These are phyloP conservation scores for Pseudolaguvia tuberculata DNA, from an alignment of 2,113 vertebrate species.

Conservation along the genomic window DNA sequence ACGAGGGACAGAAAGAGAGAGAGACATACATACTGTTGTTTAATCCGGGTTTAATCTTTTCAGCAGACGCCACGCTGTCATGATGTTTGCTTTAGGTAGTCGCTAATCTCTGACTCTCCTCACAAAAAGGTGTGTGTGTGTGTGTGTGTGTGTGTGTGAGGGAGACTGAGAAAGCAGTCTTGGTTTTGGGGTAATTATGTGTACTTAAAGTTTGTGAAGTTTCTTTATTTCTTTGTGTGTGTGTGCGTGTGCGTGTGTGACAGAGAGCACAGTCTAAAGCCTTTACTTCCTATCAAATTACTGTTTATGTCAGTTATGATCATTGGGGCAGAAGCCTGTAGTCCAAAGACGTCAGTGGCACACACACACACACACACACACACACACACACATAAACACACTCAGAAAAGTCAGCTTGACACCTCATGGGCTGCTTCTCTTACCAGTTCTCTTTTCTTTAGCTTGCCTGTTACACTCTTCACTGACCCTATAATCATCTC, in stretches of 20 bases:
- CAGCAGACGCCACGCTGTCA: constrained; percentile 49
- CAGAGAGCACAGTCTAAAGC: neutral
- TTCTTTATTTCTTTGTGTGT: neutral
- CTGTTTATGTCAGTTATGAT: constrained; percentile 24
- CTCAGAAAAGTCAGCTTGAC: neutral
- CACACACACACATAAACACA: neutral
- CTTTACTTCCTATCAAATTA: constrained; percentile 25
- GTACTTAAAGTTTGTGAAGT: constrained; percentile 7
- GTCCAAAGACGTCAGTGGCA: constrained; percentile 17
- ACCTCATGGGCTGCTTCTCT: neutral
- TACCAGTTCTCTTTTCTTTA: neutral
- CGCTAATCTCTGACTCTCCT: constrained; percentile 47
- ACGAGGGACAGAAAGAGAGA: neutral
- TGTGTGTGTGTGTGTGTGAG: too few species aligned
- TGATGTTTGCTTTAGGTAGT: constrained; percentile 28
- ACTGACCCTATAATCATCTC: neutral
- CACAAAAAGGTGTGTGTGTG: constrained; percentile 11
- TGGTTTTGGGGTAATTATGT: constrained; percentile 9
- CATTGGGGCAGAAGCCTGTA: constrained; percentile 24
- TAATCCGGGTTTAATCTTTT: constrained; percentile 58
- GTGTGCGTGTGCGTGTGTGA: neutral
- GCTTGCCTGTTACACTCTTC: neutral
- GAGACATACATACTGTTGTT: neutral
- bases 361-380: neutral
- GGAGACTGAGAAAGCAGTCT: constrained; percentile 59